A percentile compares a stretch with the other conserved stretches of the same genome.
phyloP scores from a whole-genome alignment of 2,113 vertebrate genomes.

The Tragelaphus buxtoni region DNA sequence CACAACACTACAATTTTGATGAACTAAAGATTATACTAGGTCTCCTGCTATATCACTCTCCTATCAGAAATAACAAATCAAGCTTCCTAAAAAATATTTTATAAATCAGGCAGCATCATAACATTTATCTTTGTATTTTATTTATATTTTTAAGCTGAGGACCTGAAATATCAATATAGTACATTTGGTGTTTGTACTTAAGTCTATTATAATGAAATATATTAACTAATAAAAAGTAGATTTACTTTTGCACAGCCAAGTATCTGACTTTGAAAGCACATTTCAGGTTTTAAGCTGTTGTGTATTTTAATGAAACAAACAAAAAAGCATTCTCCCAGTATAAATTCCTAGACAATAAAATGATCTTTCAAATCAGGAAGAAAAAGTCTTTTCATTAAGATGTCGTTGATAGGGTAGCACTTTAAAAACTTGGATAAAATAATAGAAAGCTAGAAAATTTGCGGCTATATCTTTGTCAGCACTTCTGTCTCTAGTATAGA shows the following conservation, averaged over 20 bases:
- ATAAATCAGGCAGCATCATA: not conserved
- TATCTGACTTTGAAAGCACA: not conserved
- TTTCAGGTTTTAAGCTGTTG: not conserved
- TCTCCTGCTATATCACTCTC: not conserved
- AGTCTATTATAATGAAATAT: not conserved
- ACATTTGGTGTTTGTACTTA: not conserved
- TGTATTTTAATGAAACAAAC: not conserved
- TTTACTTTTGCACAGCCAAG: not conserved
- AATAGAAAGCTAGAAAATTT: not conserved
- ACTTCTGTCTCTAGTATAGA: not conserved
- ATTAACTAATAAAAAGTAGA: not conserved
- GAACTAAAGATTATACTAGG: not conserved
- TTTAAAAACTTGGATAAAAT: not conserved
- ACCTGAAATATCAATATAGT: not conserved
- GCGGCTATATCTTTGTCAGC: not conserved
- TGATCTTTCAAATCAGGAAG: not conserved
- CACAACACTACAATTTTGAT: not conserved
- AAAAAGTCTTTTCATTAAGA: not conserved
- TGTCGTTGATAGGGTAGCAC: not conserved
- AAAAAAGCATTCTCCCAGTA: not conserved
- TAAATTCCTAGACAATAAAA: not conserved
- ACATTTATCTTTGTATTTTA: not conserved
- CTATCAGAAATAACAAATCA: not conserved
- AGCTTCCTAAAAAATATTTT: not conserved
- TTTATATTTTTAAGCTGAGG: not conserved